Evolutionary conservation across 2,888 invertebrate genomes (phyloP), one percentile per base, ranked within the genome.

Genomic region (Odontocerum albicorne): DNA sequence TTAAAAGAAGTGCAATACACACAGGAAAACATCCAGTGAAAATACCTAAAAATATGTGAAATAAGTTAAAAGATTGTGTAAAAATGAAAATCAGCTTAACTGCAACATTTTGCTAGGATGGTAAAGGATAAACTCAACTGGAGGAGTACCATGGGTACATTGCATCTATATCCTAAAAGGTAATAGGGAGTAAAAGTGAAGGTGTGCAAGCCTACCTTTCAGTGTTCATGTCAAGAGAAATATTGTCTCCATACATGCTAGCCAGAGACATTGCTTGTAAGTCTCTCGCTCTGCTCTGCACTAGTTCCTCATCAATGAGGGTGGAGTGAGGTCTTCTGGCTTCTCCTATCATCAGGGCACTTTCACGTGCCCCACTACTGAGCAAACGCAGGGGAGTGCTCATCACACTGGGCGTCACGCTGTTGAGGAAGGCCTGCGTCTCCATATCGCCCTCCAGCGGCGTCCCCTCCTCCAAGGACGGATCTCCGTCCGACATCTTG

Each of bases 171-270:
- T n/a, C n/a, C n/a, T n/a, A n/a, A n/a, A n/a, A n/a, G n/a, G n/a
- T n/a, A n/a, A n/a, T n/a, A n/a, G n/a, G n/a, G n/a, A n/a, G n/a
- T 13, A 45, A 16, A 45, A 32, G n/a, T 21, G 16, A 20, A n/a
- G n/a, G n/a, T n/a, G n/a, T n/a, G n/a, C n/a, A n/a, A 36, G 57
- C 60, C 66, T 64, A 83, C 83, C 78, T 75, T 60, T 78, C 78
- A 13, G 82, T 82, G 70, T 82, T 80, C 81, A 83, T 81, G 61
- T 80, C 80, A 64, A 74, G 72, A 4, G 82, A 82, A 56, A 81
- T 69, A 63, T 75, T 80, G 70, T 81, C 81, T 63, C 75, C 74
- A 69, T 81, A 80, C 36, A 72, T 63, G 72, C 80, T 82, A 65
- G 79, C 73, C 51, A 81, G 78, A 31, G 83, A 83, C 80, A 82